phyloP scores from a whole-genome alignment of 2,888 invertebrate species.

The Meiosimyza decipiens region DNA sequence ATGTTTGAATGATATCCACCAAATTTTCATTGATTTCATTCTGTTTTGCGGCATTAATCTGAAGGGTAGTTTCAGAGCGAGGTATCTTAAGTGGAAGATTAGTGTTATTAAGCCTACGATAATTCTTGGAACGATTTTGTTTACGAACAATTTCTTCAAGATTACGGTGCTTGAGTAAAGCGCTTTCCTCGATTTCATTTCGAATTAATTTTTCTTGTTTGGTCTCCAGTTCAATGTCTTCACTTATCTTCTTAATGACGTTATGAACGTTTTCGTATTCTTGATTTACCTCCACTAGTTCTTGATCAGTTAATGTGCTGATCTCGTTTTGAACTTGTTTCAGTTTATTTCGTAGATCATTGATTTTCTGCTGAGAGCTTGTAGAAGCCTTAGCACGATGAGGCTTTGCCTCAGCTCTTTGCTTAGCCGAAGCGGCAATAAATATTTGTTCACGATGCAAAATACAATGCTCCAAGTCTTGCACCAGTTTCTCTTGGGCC shows the following conservation, averaged over 20 bases:
- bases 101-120: conserved; percentile 68
- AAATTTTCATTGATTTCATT: conserved; percentile 72
- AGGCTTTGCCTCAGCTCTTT: conserved; percentile 68
- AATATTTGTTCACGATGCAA: conserved; percentile 74
- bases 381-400: conserved; percentile 66
- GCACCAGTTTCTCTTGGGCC: conserved; percentile 67
- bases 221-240: conserved; percentile 54
- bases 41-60: conserved; percentile 72
- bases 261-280: conserved; percentile 52
- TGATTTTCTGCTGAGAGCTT: conserved; percentile 70
- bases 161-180: conserved; percentile 63
- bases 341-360: conserved; percentile 71
- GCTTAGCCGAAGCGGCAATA: conserved; percentile 70
- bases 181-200: conserved; percentile 65
- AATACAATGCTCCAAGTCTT: conserved; percentile 75
- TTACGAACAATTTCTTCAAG: conserved; percentile 74
- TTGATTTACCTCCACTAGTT: conserved; percentile 50
- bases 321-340: conserved; percentile 68
- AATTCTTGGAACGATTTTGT: conserved; percentile 76
- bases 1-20: conserved; percentile 70
- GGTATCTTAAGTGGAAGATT: conserved; percentile 51
- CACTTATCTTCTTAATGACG: conserved; percentile 52
- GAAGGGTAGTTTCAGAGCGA: conserved; percentile 67
- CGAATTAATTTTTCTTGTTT: conserved; percentile 55
- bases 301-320: conserved; percentile 51